phyloP scores from a whole-genome alignment of 1,140 invertebrate genomes.

The Rhyzopertha dominica region DNA sequence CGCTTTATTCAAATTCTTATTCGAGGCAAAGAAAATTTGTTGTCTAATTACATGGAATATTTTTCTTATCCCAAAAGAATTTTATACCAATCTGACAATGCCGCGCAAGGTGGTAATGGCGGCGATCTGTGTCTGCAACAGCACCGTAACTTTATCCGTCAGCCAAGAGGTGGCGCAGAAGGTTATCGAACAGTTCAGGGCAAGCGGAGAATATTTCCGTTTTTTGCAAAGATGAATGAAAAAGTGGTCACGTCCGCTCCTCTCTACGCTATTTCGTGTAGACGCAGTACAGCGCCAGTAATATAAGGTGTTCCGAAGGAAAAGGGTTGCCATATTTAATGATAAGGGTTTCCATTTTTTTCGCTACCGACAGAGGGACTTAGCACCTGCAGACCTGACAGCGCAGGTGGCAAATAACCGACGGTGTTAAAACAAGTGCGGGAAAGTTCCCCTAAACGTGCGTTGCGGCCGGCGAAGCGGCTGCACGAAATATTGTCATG shows the following conservation, averaged over 20 bases:
- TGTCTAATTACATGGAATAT: too few species aligned
- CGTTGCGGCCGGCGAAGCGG: constrained; percentile 21
- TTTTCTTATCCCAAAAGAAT: too few species aligned
- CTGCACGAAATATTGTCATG: constrained; percentile 41
- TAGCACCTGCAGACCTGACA: constrained; percentile 37
- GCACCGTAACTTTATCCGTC: too few species aligned
- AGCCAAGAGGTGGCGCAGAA: constrained; percentile 4
- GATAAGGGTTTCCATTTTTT: constrained; percentile 28
- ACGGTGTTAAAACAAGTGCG: constrained; percentile 35
- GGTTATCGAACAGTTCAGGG: constrained; percentile 18
- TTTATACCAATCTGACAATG: too few species aligned
- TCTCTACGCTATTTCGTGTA: constrained; percentile 23
- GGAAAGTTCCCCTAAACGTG: constrained; percentile 27
- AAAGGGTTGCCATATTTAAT: constrained; percentile 1
- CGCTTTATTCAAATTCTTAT: too few species aligned
- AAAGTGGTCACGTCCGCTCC: constrained; percentile 36
- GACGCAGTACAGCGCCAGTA: constrained; percentile 8
- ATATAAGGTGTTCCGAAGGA: background rate
- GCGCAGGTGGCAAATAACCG: constrained; percentile 38
- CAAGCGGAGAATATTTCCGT: constrained; percentile 29
- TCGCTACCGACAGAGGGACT: constrained; percentile 42
- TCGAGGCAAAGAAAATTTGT: too few species aligned
- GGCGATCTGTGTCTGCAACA: too few species aligned
- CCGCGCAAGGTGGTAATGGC: too few species aligned
- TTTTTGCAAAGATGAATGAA: constrained; percentile 35